These are phyloP conservation scores for Lycodopsis pacificus DNA, from an alignment of 2,797 vertebrate genomes.

Conservation along the genomic window DNA sequence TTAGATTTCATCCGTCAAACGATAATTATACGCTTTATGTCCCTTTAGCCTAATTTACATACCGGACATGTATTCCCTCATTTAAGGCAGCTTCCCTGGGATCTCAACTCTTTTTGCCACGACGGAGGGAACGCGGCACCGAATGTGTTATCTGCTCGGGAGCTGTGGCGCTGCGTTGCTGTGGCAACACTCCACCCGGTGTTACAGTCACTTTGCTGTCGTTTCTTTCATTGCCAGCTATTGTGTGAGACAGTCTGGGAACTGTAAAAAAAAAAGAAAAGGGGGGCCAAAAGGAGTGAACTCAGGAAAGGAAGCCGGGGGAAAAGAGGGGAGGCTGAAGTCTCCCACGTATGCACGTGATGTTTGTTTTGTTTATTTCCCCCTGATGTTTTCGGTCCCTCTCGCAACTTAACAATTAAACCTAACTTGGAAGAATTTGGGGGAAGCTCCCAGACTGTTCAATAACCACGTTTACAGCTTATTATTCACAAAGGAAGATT, in stretches of 20 bases:
- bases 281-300: conserved; percentile 21
- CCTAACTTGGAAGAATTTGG: conserved; percentile 36
- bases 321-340: conserved; percentile 14
- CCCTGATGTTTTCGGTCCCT: conserved; percentile 4
- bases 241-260: conserved; percentile 50
- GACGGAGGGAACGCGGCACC: conserved; percentile 55
- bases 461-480: conserved; percentile 56
- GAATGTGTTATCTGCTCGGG: conserved; percentile 80
- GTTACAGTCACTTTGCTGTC: conserved; percentile 73
- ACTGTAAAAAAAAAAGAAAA: conserved; percentile 9
- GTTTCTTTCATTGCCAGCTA: conserved; percentile 63
- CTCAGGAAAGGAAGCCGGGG: conserved; percentile 24
- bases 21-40: too few species aligned
- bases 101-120: too few species aligned
- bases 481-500: conserved; percentile 74
- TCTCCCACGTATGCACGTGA: not conserved
- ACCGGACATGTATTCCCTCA: too few species aligned
- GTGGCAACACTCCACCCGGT: conserved; percentile 81
- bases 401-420: conserved; percentile 24
- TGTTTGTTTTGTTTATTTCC: conserved; percentile 21
- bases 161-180: conserved; percentile 80
- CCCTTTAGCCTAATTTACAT: too few species aligned
- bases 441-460: conserved; percentile 35
- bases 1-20: too few species aligned
- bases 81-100: too few species aligned